Base-by-base conservation (phyloP, 2,797 vertebrate genomes). In the Graptemys geographica region DNA sequence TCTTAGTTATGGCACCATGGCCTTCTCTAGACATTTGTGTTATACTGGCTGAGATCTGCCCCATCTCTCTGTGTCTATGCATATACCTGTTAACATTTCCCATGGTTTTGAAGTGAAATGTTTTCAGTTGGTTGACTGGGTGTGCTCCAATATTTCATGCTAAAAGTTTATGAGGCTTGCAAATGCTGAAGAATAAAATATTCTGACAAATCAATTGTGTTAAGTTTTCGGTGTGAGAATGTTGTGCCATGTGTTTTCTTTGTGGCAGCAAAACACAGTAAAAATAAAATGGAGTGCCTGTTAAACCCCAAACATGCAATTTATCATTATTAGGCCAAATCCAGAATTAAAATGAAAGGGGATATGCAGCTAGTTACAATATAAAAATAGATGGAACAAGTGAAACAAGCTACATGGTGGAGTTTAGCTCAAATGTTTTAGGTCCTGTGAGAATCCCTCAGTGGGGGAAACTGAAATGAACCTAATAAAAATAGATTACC, bases 131-230 rank as follows among this genome's bases (percentile, higher is more conserved):
- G 23, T 8, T 33, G 21, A 41, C 51, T 79, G 81, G 78, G 52
- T 88, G 78, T 87, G 37, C 23, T 81, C 87, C 55, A 83, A 56
- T 91, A 88, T 90, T 94, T 91, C 65, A 79, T 69, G 56, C 41
- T 41, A 6, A 41, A 87, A n/a, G 3, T 33, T 6, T 33, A 1
- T 28, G 65, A 28, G 31, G 3, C 90, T 83, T 44, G 80, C 41
- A 89, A 93, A 90, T 89, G 94, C 91, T 33, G 47, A 92, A 88
- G 84, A 91, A 55, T 86, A 95, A 94, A 83, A 52, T 47, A n/a
- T 21, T 1, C 89, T 95, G 90, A 84, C 59, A 86, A n/a, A 69
- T 87, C 87, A 72, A 41, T 27, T 93, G 87, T 19, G 53, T 90
- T 90, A 88, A 91, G 3, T 31, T 79, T 91, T 15, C 91, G 52